Evolutionary conservation across 2,113 vertebrate genomes (phyloP), one percentile per base, ranked within the genome.

Genomic region (Xerus inauris): DNA sequence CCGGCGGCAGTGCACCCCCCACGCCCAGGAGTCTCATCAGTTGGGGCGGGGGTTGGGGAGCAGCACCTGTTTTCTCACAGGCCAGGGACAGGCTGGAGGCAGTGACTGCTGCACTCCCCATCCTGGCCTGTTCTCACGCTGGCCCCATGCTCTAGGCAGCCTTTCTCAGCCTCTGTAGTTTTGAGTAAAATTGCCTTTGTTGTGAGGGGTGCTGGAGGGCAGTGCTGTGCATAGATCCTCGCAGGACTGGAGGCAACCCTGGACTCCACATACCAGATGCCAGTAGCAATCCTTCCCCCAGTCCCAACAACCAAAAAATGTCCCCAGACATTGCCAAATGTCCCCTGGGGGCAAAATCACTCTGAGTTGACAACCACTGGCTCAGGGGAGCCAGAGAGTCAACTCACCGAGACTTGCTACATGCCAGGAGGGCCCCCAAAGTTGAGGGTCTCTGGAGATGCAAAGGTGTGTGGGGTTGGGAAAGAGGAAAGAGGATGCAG

Each of bases 71-170:
- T 8, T 62, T 62, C 59, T 62, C 59, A 8, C 59, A 62, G 59
- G 3, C 59, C 59, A 62, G 59, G 59, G 59, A 62, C 59, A 40
- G 65, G 40, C 28, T 8, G 13, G 13, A 49, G 49, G 28, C 65
- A 17, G 57, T 1, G 0, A 40, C 1, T 2, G 19, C 6, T 8
- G 3, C 30, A 1, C 2, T 59, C 30, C 20, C 7, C 0, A 16
- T 64, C 69, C 26, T 0, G 30, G 8, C 40, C 45, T 54, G 5
- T 6, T 20, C 40, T 45, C 35, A 22, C 28, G 1, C 3, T 5
- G 22, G 28, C 11, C 51, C 51, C 16, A 2, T 0, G 5, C 40
- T n/a, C 35, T 2, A 30, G 24, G 14, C 10, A 26, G 73, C 35
- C 30, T 67, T 69, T 59, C 81, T n/a, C 47, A 38, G 1, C 24